Evolutionary conservation across 2,888 invertebrate species (phyloP), one percentile per base, ranked within the genome.

Genomic region (Leistus spinibarbis): DNA sequence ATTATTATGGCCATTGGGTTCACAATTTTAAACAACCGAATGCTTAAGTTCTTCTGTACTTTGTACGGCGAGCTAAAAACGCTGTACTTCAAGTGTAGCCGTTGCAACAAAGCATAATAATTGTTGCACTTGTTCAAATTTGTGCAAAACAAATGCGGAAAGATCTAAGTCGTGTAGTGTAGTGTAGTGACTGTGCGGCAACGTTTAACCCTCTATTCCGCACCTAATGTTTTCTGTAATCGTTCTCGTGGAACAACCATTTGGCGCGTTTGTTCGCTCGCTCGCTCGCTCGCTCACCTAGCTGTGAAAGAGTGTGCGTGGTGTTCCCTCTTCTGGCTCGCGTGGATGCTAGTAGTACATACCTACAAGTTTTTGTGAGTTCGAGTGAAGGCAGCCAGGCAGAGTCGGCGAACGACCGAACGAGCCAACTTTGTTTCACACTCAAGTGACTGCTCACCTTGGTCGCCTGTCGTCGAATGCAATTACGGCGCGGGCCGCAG

Each of bases 381-480:
- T 40, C 66, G 53, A 53, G 22, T 20, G 23, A 63, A 66, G 16
- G 40, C 22, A 40, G 40, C 66, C 20, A 7, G 13, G 40, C 40
- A 40, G 40, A 40, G 40, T 7, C 53, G 56, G n/a, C n/a, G n/a
- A n/a, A n/a, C n/a, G n/a, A n/a, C n/a, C n/a, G 57, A 23, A 24
- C 54, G 10, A 73, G 67, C 64, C 64, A 64, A 64, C n/a, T 74
- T 74, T 74, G 63, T 74, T 74, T 74, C 68, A 67, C 74, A 74
- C 62, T 72, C 66, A 72, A 72, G 72, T 72, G 72, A 57, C 5
- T 57, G 22, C 22, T 27, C 64, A 66, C 66, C 66, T 72, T 40
- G 57, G 20, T 40, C 56, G 53, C 24, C 72, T 19, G 27, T 53
- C 54, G 17, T 23, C 66, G 65, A 54, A 75, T 54, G 62, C 69